Evolutionary conservation across 2,888 invertebrate genomes (phyloP).

Genomic region (Erebia palarica): DNA sequence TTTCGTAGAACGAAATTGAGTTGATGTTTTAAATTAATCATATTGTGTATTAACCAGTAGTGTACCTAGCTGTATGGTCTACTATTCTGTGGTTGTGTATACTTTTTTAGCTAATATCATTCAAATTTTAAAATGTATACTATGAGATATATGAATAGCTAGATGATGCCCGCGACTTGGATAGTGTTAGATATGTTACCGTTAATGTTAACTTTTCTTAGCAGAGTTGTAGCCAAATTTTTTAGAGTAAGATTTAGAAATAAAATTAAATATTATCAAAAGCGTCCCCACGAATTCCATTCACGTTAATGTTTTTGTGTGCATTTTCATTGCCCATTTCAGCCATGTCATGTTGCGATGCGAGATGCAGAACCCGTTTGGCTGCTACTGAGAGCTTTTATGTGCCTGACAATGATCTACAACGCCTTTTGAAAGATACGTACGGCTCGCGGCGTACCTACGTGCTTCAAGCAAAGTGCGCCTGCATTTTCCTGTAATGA

Average conservation of each 20-base stretch:
- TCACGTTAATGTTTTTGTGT: constrained; percentile 31
- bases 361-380: constrained; percentile 56
- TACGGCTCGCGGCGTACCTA: constrained; percentile 23
- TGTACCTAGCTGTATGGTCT: too few relatives aligned
- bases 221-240: too few relatives aligned
- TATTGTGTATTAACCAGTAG: neutral
- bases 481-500: constrained; percentile 30
- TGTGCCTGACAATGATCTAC: constrained; percentile 66
- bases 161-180: too few relatives aligned
- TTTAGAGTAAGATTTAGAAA: constrained; percentile 8
- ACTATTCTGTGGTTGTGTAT: too few relatives aligned
- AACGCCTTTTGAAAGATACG: constrained; percentile 54
- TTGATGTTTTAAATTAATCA: constrained; percentile 18
- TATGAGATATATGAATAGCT: too few relatives aligned
- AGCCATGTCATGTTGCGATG: constrained; percentile 46
- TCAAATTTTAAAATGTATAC: too few relatives aligned
- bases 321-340: constrained; percentile 39
- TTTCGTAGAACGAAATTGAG: constrained; percentile 30
- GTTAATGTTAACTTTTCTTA: too few relatives aligned
- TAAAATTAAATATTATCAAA: constrained; percentile 13
- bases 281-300: constrained; percentile 25
- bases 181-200: too few relatives aligned
- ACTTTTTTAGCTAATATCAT: too few relatives aligned
- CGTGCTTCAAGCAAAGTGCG: constrained; percentile 25
- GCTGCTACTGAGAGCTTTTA: constrained; percentile 67